Percentiles rank a stretch among this genome's conserved stretches.
These are phyloP conservation scores for Tyrophagus putrescentiae DNA, from an alignment of 1,140 invertebrate species.

Conservation along the genomic window DNA sequence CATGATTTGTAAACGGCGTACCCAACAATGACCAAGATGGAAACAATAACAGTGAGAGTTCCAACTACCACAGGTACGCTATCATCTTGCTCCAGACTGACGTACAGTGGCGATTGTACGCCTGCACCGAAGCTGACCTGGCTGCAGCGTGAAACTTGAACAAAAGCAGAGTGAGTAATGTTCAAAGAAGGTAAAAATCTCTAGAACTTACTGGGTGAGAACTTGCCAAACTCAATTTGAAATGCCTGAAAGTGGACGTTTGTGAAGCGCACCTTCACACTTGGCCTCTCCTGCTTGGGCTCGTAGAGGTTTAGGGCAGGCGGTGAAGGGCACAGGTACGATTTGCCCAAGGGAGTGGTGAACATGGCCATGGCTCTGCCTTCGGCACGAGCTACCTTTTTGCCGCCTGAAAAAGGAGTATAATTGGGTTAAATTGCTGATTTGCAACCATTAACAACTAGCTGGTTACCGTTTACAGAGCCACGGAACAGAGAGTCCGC, in stretches of 20 bases:
- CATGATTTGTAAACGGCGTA: slow-evolving; percentile 73
- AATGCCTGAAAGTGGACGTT: slow-evolving; percentile 45
- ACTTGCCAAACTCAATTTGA: slow-evolving; percentile 48
- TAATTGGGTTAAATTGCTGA: neutral
- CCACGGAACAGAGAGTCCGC: slow-evolving; percentile 27
- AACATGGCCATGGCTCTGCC: slow-evolving; percentile 43
- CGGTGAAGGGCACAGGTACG: slow-evolving; percentile 47
- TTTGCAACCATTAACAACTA: neutral
- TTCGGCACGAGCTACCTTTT: slow-evolving; percentile 25
- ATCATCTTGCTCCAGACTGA: slow-evolving; percentile 44
- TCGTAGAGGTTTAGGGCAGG: slow-evolving; percentile 27
- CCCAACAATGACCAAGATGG: slow-evolving; percentile 58
- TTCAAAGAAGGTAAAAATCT: slow-evolving; percentile 15
- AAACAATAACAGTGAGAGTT: slow-evolving; percentile 61
- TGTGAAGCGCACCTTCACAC: slow-evolving; percentile 33
- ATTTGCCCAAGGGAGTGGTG: slow-evolving; percentile 66
- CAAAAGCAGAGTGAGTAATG: slow-evolving; percentile 24
- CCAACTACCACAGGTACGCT: slow-evolving; percentile 71
- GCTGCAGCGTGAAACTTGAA: slow-evolving; percentile 28
- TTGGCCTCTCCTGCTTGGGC: slow-evolving; percentile 23
- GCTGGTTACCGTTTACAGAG: slow-evolving; percentile 25
- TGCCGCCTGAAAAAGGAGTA: slow-evolving; percentile 17
- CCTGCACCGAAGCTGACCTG: slow-evolving; percentile 28
- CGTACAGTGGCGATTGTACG: slow-evolving; percentile 25
- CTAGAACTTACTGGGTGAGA: slow-evolving; percentile 39